Evolutionary conservation across 1,140 invertebrate genomes (phyloP).

Genomic region (Drosophila ananassae): DNA sequence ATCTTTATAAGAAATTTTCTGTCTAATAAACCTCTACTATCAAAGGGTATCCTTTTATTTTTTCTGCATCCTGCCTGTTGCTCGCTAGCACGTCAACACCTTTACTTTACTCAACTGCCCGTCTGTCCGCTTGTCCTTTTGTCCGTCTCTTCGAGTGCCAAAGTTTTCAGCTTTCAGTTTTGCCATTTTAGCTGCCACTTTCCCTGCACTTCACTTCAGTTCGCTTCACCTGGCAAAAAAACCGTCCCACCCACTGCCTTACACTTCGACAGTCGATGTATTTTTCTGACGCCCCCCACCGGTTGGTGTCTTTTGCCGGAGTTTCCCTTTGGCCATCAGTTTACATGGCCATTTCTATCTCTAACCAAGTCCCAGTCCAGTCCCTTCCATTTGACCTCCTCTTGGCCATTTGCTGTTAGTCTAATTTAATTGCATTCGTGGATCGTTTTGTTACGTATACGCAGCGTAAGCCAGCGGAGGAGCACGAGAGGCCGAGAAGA

Average conservation of each 20-base stretch:
- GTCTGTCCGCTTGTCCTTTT: slow-evolving; percentile 1
- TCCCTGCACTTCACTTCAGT: slow-evolving; percentile 34
- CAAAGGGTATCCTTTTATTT: slow-evolving; percentile 8
- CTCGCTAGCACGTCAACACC: slow-evolving; percentile 30
- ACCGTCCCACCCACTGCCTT: neutral
- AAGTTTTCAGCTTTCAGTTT: slow-evolving; percentile 41
- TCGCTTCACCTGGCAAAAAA: slow-evolving; percentile 11
- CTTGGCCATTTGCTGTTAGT: slow-evolving; percentile 52
- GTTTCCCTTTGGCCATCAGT: slow-evolving; percentile 41
- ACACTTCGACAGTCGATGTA: slow-evolving; percentile 16
- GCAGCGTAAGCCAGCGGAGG: slow-evolving; percentile 22
- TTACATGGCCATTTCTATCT: slow-evolving; percentile 28
- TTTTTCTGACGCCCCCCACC: neutral
- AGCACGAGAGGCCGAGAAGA: neutral
- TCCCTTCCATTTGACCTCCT: neutral
- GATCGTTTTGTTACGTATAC: slow-evolving; percentile 46
- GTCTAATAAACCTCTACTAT: neutral
- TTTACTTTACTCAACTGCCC: slow-evolving; percentile 22
- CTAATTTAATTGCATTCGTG: slow-evolving; percentile 68
- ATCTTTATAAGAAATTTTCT: no score
- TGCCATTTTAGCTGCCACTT: slow-evolving; percentile 49
- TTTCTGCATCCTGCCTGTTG: slow-evolving; percentile 22
- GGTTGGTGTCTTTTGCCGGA: slow-evolving; percentile 12
- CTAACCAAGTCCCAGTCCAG: neutral
- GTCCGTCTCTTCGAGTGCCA: slow-evolving; percentile 7